Percentiles rank a stretch among this genome's conserved stretches.
Conservation (phyloP, 2,797 vertebrate genomes). For the Coregonus sp. region DNA sequence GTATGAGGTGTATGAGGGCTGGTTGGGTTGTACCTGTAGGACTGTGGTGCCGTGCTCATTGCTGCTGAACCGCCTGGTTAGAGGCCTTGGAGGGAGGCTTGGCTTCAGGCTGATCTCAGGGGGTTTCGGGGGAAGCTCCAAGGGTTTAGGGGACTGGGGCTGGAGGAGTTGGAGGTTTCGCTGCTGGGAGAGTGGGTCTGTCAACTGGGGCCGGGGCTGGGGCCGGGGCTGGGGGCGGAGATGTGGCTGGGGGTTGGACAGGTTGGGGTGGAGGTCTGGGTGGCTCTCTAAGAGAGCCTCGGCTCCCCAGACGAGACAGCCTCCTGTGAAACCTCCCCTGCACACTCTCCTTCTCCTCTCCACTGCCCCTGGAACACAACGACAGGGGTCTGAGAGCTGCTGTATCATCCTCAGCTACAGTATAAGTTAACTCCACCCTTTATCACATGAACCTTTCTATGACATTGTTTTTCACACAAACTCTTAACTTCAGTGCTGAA, state of each 20-base stretch:
- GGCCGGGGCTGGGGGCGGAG: conserved; percentile 19
- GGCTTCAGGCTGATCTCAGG: conserved; percentile 63
- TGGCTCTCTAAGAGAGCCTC: conserved; percentile 66
- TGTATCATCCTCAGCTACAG: neutral
- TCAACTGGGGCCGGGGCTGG: conserved; percentile 3
- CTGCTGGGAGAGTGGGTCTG: neutral
- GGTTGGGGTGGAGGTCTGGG: conserved; percentile 64
- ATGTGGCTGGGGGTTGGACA: conserved; percentile 49
- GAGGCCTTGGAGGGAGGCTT: conserved; percentile 66
- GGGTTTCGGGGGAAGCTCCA: conserved; percentile 45
- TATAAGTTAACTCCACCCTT: neutral
- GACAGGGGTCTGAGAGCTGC: neutral
- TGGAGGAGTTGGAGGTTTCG: conserved; percentile 21
- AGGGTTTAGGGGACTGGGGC: conserved; percentile 43
- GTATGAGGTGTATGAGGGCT: neutral
- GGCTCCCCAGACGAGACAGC: conserved; percentile 71
- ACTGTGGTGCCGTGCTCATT: conserved; percentile 67
- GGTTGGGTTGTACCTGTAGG: conserved; percentile 66
- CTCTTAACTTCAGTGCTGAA: too few relatives aligned
- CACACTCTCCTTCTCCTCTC: conserved; percentile 70
- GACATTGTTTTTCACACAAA: too few relatives aligned
- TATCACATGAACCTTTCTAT: neutral
- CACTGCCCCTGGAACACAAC: conserved; percentile 55
- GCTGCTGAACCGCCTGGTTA: conserved; percentile 73
- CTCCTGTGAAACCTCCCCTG: conserved; percentile 66